Conservation (phyloP, 2,797 vertebrate species). For the Orestias chungarensis region DNA sequence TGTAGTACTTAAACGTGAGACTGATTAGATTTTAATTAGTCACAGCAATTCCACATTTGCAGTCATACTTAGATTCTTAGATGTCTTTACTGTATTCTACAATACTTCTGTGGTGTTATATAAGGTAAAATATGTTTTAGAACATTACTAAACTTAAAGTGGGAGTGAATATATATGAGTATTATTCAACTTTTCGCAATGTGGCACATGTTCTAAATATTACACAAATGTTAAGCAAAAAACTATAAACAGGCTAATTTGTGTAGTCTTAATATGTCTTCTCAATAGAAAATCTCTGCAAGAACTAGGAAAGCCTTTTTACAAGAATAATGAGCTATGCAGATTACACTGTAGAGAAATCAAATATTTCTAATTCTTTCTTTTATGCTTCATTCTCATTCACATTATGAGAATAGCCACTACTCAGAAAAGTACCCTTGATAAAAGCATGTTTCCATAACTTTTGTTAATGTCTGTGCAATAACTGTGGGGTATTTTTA, state of each 20-base stretch:
- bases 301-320: slow-evolving; percentile 24
- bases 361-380: slow-evolving; percentile 68
- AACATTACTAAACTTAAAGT: slow-evolving; percentile 3
- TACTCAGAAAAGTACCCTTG: slow-evolving; percentile 32
- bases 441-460: slow-evolving; percentile 34
- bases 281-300: slow-evolving; percentile 26
- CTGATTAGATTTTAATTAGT: slow-evolving; percentile 7
- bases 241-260: slow-evolving; percentile 23
- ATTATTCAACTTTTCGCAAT: neutral
- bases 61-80: neutral
- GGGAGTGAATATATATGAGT: no score
- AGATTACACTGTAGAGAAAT: slow-evolving; percentile 60
- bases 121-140: neutral
- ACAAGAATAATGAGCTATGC: slow-evolving; percentile 55
- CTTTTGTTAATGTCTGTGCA: slow-evolving; percentile 8
- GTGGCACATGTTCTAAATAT: slow-evolving; percentile 3
- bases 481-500: slow-evolving; percentile 22
- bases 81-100: neutral
- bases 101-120: neutral
- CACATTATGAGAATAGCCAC: slow-evolving; percentile 46
- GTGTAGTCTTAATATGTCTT: slow-evolving; percentile 60
- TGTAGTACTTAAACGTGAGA: neutral
- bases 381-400: slow-evolving; percentile 57
- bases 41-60: neutral
- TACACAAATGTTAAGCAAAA: slow-evolving; percentile 24